Evolutionary conservation across 37 sponge, comb jelly and placozoan genomes (phyloP), one percentile per base, ranked within the genome.

Genomic region (Halichondria panicea): DNA sequence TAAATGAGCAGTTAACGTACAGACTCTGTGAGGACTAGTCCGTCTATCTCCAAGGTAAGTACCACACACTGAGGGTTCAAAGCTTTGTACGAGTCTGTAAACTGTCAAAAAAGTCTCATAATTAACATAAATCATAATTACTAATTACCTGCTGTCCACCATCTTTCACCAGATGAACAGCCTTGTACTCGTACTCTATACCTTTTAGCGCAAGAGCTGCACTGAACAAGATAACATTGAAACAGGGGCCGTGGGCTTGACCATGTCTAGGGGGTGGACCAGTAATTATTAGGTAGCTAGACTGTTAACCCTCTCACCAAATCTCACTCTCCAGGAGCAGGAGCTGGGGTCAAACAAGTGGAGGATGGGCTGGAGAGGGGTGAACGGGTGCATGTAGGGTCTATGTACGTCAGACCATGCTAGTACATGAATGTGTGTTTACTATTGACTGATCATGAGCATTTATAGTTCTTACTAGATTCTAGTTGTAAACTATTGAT

Each of bases 111-210:
- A n/a, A n/a, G n/a, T n/a, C n/a, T n/a, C n/a, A n/a, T n/a, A n/a
- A n/a, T n/a, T n/a, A n/a, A n/a, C n/a, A n/a, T n/a, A n/a, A n/a
- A n/a, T n/a, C n/a, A n/a, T n/a, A n/a, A n/a, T n/a, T n/a, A n/a
- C n/a, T n/a, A n/a, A n/a, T n/a, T n/a, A 89, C 95, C 92, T 99
- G 99, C 55, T 99, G 77, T 30, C 99, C 99, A 5, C 99, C 99
- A 81, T 99, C 92, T 48, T 96, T 88, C 28, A 99, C n/a, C 83
- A 99, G 43, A 74, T 95, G 84, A 24, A 99, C 84, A 32, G 92
- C 70, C 55, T 74, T 80, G 58, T 93, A 85, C 3, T 98, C 96
- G 69, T 99, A 99, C 0, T 96, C 88, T 28, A 99, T 93, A 7
- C 90, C 82, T 67, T 99, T 99, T 74, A 96, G 45, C 8, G 84